Conservation (phyloP, 2,797 vertebrate species). For the Neosalanx taihuensis region DNA sequence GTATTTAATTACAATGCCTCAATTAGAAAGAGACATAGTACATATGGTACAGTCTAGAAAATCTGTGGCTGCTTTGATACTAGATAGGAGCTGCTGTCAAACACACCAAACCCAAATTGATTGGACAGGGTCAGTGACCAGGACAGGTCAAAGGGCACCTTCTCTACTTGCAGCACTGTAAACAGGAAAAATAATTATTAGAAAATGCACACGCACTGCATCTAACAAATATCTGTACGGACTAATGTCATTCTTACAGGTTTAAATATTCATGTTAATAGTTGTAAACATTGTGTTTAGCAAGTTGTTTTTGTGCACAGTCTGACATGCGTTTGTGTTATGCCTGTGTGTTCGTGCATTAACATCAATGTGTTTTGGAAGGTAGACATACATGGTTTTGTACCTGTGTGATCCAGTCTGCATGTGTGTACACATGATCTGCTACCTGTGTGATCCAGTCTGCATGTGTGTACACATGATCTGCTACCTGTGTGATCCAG, state of each 20-base stretch:
- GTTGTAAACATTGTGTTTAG: no score
- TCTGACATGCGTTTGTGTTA: constrained; percentile 7
- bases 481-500: no score
- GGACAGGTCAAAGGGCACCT: neutral
- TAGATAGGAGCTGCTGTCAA: neutral
- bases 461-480: constrained; percentile 6
- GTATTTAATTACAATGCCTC: neutral
- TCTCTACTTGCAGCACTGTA: constrained; percentile 70
- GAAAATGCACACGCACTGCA: neutral
- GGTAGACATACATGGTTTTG: neutral
- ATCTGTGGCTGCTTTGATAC: no score
- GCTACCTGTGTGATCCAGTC: neutral
- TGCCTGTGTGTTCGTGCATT: no score
- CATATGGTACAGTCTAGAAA: neutral
- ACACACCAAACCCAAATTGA: neutral
- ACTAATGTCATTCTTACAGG: no score
- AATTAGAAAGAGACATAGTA: neutral
- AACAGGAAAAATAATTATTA: constrained; percentile 32
- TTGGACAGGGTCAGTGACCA: neutral
- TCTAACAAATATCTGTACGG: no score
- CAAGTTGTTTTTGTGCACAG: no score
- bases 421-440: neutral
- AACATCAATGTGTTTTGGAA: constrained; percentile 7
- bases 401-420: neutral
- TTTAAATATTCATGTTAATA: no score